Conservation (phyloP, 1,140 invertebrate species). For the Teleopsis dalmanni region DNA sequence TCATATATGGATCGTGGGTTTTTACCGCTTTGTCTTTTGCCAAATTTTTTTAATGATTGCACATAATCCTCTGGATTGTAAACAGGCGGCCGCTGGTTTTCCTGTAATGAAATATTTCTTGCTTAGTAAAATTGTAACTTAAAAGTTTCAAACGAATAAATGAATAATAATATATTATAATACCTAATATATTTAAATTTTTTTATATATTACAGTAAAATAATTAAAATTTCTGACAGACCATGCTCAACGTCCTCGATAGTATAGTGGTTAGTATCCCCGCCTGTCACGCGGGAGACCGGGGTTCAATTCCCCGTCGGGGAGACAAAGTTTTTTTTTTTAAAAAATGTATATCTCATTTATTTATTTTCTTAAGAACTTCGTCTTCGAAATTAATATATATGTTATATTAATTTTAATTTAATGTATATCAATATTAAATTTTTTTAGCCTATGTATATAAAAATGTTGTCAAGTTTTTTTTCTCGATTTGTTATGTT, state of each 20-base stretch:
- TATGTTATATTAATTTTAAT: no score
- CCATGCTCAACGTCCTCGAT: constrained; percentile 13
- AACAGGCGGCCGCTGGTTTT: constrained; percentile 73
- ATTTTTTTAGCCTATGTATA: no score
- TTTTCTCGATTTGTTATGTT: no score
- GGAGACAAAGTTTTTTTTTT: neutral
- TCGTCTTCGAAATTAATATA: no score
- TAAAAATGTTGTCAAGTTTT: no score
- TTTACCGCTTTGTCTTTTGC: constrained; percentile 49
- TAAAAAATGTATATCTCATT: neutral
- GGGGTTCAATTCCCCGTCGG: constrained; percentile 40
- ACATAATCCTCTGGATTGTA: constrained; percentile 82
- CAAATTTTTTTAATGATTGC: constrained; percentile 66
- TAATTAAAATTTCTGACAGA: neutral
- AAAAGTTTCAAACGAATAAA: no score
- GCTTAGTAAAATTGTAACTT: neutral
- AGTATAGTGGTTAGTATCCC: constrained; percentile 42
- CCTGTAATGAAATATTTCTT: constrained; percentile 45
- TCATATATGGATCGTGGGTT: constrained; percentile 38
- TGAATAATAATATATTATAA: neutral
- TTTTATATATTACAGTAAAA: neutral
- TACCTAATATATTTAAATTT: neutral
- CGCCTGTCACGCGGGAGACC: constrained; percentile 43
- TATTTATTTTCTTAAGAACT: neutral
- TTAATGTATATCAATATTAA: no score